Conservation (phyloP, 2,113 vertebrate species). For the Hiodon alosoides region DNA sequence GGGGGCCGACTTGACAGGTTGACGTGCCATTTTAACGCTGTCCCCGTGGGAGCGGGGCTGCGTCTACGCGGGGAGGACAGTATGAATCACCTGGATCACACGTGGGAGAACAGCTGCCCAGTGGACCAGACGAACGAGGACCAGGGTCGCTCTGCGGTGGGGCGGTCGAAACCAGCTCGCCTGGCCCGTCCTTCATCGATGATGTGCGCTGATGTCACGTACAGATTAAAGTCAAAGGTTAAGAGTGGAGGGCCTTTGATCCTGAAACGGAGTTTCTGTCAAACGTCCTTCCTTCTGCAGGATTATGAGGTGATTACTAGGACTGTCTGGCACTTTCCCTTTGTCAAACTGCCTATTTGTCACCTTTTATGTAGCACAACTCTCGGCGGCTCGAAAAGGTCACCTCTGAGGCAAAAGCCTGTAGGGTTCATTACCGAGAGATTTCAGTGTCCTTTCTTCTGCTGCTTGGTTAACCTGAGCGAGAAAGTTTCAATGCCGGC, state of each 20-base stretch:
- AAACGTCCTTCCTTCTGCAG: not conserved
- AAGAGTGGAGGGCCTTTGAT: not conserved
- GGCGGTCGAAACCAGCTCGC: too few relatives aligned
- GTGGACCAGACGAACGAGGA: not conserved
- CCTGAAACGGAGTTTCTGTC: not conserved
- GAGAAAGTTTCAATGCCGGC: not conserved
- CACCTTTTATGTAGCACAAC: not conserved
- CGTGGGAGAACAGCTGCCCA: not conserved
- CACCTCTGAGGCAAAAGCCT: too few relatives aligned
- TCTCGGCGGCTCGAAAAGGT: not conserved
- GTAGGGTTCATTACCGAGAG: not conserved
- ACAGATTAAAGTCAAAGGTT: not conserved
- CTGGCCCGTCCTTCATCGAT: too few relatives aligned
- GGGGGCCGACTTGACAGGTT: not conserved
- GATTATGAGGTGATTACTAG: conserved; percentile 11
- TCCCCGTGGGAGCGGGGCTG: not conserved
- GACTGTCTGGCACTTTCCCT: conserved; percentile 1
- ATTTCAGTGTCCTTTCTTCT: not conserved
- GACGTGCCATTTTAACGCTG: not conserved
- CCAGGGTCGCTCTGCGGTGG: too few relatives aligned
- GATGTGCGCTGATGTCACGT: too few relatives aligned
- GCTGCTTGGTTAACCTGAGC: not conserved
- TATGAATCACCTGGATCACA: not conserved
- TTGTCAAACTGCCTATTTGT: not conserved
- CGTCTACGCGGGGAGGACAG: not conserved